These are phyloP conservation scores for Hybognathus amarus DNA, from an alignment of 2,797 vertebrate genomes.

Conservation along the genomic window DNA sequence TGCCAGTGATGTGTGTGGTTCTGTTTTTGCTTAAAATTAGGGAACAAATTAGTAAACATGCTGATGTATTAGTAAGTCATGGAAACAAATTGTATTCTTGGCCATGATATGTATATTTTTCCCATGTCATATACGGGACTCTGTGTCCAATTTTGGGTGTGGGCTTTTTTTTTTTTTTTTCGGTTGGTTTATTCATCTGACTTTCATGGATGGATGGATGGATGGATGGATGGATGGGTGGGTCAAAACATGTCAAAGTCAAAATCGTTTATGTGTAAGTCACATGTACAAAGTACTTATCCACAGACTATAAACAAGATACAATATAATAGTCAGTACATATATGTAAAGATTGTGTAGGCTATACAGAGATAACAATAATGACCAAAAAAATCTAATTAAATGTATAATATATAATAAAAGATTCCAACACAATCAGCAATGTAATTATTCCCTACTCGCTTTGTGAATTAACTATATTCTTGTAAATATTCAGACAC, in stretches of 20 bases:
- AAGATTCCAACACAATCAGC: slow-evolving; percentile 10
- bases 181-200: background rate
- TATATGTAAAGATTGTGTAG: background rate
- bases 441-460: slow-evolving; percentile 34
- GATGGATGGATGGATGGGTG: no score
- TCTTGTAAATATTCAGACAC: slow-evolving; percentile 43
- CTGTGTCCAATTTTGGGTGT: background rate
- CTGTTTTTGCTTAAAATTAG: background rate
- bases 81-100: background rate
- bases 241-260: background rate
- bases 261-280: background rate
- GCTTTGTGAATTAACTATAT: slow-evolving; percentile 32
- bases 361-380: background rate
- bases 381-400: background rate
- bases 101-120: background rate
- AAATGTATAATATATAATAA: background rate
- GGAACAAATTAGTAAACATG: background rate
- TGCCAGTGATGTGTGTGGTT: no score
- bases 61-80: no score
- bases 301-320: background rate
- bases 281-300: background rate
- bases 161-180: background rate
- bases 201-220: no score
- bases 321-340: background rate
- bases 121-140: background rate